Percentiles rank a stretch among this genome's conserved stretches.
These are phyloP conservation scores for Pocota personata DNA, from an alignment of 2,888 invertebrate genomes.

Conservation along the genomic window DNA sequence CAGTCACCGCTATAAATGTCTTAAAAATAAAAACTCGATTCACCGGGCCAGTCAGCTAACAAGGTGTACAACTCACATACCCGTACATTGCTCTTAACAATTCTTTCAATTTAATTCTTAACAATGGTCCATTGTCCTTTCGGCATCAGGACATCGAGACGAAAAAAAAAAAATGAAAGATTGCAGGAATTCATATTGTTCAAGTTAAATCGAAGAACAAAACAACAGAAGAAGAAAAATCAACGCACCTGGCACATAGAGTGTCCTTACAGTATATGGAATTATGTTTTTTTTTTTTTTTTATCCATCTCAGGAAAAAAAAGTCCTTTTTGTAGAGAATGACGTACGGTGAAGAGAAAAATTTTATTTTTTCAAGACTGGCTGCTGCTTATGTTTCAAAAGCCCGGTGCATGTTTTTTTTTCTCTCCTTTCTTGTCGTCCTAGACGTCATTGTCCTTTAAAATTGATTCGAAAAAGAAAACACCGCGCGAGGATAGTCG, in stretches of 20 bases:
- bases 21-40: conserved; percentile 27
- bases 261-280: conserved; percentile 53
- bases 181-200: conserved; percentile 67
- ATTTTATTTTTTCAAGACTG: conserved; percentile 41
- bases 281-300: conserved; percentile 20
- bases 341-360: conserved; percentile 22
- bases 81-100: conserved; percentile 24
- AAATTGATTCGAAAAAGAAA: conserved; percentile 1
- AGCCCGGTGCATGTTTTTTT: conserved; percentile 47
- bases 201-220: conserved; percentile 65
- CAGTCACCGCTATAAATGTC: conserved; percentile 61
- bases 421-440: not conserved
- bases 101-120: conserved; percentile 42
- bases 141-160: conserved; percentile 58
- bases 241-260: conserved; percentile 65
- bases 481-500: not conserved
- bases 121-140: conserved; percentile 66
- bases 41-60: conserved; percentile 23
- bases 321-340: conserved; percentile 20
- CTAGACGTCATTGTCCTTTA: conserved; percentile 24
- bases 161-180: conserved; percentile 42
- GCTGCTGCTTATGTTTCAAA: conserved; percentile 18
- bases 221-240: conserved; percentile 24
- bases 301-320: conserved; percentile 18
- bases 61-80: conserved; percentile 54